Base-by-base conservation (phyloP, 2,113 vertebrate species). In the Romanogobio albipinnatus region DNA sequence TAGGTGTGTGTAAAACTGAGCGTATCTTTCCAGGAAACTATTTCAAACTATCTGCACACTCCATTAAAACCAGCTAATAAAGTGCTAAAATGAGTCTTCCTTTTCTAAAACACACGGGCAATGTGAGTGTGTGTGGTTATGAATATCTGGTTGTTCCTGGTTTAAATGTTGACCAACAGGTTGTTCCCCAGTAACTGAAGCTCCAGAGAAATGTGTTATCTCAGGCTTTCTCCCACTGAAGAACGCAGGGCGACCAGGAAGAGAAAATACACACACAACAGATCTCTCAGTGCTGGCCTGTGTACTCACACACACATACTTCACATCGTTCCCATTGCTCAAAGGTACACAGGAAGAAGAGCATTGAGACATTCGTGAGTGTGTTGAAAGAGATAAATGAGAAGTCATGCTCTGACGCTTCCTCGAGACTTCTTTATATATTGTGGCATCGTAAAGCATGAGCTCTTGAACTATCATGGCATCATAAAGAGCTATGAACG, bases 181-280 rank as follows among this genome's bases (percentile, higher is more conserved):
- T 36, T 36, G 36, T 83, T 75, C 61, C 15, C 81, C n/a, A 83
- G 68, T 76, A 71, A 76, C 82, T 29, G 19, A 64, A 76, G 2
- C 51, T 56, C 74, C 74, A 39, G 75, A 39, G 51, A 58, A 58
- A 17, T 8, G 9, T 1, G 33, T 77, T 59, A 77, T 77, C 53
- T 77, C 9, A 19, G 39, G 75, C 22, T 0, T 13, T 58, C 76
- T 36, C 9, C 9, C 13, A 56, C 49, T 58, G 76, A 53, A 4
- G 13, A 13, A 6, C n/a, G 9, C 51, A 14, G 45, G 2, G 17
- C 15, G 19, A 77, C 33, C 76, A 59, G 53, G 33, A 77, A 77
- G 76, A 36, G 8, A 1, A 43, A 24, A 43, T 3, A 78, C 29
- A 53, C 4, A n/a, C 39, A 75, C 39, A 5, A 29, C 45, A 58